phyloP scores from a whole-genome alignment of 2,113 vertebrate genomes.

The Menidia beryllina region DNA sequence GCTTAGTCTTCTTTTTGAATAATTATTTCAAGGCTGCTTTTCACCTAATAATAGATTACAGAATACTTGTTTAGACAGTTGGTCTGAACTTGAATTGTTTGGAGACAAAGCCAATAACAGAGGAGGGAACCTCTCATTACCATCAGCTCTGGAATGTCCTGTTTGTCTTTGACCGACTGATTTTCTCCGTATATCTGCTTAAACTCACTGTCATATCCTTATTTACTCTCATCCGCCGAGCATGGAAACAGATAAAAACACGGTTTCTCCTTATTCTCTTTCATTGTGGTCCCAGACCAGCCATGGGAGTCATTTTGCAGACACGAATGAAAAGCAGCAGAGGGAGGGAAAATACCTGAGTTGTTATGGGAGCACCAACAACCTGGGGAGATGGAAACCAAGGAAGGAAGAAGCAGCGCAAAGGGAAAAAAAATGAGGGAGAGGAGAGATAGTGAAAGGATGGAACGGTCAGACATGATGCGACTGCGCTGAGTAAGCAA shows the following conservation, averaged over 20 bases:
- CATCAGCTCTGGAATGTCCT: conserved; percentile 43
- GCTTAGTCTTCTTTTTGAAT: background rate
- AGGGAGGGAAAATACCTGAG: conserved; percentile 76
- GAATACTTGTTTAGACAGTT: no score
- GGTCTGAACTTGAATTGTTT: background rate
- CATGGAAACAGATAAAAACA: background rate
- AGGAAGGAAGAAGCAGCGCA: conserved; percentile 45
- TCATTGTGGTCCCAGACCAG: conserved; percentile 43
- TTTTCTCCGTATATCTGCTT: conserved; percentile 2
- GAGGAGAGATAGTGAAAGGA: conserved; percentile 29
- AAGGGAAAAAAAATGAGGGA: conserved; percentile 18
- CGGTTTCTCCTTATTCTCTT: background rate
- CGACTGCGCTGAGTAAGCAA: conserved; percentile 15
- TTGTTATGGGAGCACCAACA: conserved; percentile 81
- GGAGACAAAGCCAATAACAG: conserved; percentile 5
- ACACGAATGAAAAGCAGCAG: conserved; percentile 2
- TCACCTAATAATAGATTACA: background rate
- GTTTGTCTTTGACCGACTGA: conserved; percentile 34
- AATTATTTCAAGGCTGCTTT: no score
- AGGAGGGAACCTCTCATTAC: conserved; percentile 25
- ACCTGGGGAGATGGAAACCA: conserved; percentile 75
- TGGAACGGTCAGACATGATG: conserved; percentile 45
- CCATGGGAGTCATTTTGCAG: conserved; percentile 25
- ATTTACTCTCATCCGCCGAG: no score
- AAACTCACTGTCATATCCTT: background rate